Conservation (phyloP, 1,140 invertebrate genomes). For the Gonatopus flavifemur region DNA sequence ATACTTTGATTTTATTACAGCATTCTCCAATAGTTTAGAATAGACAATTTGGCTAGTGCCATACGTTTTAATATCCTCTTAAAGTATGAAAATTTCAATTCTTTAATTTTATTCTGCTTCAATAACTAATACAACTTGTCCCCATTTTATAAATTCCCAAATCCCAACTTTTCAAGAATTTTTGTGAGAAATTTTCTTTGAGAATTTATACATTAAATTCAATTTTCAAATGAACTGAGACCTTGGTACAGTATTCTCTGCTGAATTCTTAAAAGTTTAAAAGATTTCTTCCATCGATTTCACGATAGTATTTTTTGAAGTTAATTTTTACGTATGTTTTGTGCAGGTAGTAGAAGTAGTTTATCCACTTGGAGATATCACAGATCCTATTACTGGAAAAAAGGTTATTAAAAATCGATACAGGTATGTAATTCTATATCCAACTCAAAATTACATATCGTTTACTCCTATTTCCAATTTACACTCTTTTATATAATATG, state of each 20-base stretch:
- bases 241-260: too few species aligned
- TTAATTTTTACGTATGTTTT: conserved; percentile 3
- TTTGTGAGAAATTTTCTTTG: too few species aligned
- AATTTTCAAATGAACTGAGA: too few species aligned
- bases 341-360: conserved; percentile 71
- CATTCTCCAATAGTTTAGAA: too few species aligned
- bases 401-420: conserved; percentile 72
- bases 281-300: not conserved
- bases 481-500: too few species aligned
- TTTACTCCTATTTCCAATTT: too few species aligned
- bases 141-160: not conserved
- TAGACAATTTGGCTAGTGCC: too few species aligned
- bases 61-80: too few species aligned
- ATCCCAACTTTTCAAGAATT: not conserved
- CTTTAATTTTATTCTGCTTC: not conserved
- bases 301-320: not conserved
- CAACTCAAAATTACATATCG: not conserved
- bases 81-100: too few species aligned
- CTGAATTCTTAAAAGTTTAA: too few species aligned
- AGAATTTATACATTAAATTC: too few species aligned
- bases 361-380: conserved; percentile 79
- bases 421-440: conserved; percentile 47
- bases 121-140: not conserved
- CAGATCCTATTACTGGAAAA: conserved; percentile 80
- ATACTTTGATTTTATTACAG: too few species aligned